These are phyloP conservation scores for Ligdia adustata DNA, from an alignment of 2,888 invertebrate genomes.

Conservation along the genomic window DNA sequence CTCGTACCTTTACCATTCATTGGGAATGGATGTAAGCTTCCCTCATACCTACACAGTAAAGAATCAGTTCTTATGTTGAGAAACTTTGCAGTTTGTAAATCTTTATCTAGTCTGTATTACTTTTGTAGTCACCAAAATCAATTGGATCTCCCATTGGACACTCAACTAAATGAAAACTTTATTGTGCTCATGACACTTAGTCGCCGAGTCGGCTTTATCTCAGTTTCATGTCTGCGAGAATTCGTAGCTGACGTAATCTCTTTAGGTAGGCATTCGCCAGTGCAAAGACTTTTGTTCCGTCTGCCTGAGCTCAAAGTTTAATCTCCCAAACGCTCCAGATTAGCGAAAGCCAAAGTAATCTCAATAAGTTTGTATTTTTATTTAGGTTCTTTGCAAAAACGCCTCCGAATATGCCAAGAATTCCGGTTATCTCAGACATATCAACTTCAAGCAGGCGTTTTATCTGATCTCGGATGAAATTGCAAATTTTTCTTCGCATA, in stretches of 20 bases:
- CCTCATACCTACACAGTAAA: no score
- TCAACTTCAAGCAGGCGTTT: conserved; percentile 16
- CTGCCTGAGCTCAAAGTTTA: conserved; percentile 24
- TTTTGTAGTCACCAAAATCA: no score
- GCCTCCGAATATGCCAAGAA: conserved; percentile 7
- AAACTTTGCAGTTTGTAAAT: no score
- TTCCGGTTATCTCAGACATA: conserved; percentile 15
- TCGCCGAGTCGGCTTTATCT: conserved; percentile 9
- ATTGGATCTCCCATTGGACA: neutral
- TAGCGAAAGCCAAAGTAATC: conserved; percentile 20
- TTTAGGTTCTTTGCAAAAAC: conserved; percentile 9
- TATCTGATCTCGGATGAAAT: conserved; percentile 22
- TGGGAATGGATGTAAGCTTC: no score
- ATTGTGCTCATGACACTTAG: conserved; percentile 1
- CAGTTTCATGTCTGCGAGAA: conserved; percentile 2
- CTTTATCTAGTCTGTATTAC: no score
- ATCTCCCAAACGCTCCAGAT: conserved; percentile 26
- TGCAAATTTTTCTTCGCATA: conserved; percentile 19
- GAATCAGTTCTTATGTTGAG: no score
- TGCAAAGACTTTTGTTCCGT: conserved; percentile 26
- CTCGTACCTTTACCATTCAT: no score
- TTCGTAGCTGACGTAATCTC: conserved; percentile 17
- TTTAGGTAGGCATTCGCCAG: conserved; percentile 20
- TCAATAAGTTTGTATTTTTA: conserved; percentile 21
- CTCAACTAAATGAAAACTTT: conserved; percentile 9